Percentiles rank a stretch among this genome's conserved stretches.
Evolutionary conservation across 2,113 vertebrate species (phyloP).

Genomic region (Microcebus griseorufus): DNA sequence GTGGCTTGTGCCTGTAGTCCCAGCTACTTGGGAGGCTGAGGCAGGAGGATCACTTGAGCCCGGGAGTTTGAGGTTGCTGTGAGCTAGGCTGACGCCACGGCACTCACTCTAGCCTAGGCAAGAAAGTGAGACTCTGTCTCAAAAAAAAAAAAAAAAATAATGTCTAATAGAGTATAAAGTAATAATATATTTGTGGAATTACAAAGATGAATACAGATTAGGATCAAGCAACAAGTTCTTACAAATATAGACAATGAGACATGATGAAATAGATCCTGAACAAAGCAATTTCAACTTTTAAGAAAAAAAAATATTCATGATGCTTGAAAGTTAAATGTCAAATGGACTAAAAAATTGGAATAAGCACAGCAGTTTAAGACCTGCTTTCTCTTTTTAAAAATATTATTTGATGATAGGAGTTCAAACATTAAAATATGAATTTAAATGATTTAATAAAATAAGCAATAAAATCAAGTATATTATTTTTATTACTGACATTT

Average conservation of each 20-base stretch:
- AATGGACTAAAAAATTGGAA: not conserved
- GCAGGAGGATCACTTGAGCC: too few species aligned
- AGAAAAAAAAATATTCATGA: not conserved
- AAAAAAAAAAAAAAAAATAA: too few species aligned
- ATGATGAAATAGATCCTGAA: not conserved
- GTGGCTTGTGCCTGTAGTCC: too few species aligned
- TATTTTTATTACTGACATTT: not conserved
- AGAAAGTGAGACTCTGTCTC: too few species aligned
- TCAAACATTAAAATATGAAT: not conserved
- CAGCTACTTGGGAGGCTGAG: too few species aligned
- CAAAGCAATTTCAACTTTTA: not conserved
- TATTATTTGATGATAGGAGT: not conserved
- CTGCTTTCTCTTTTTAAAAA: not conserved
- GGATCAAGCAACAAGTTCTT: not conserved
- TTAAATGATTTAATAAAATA: not conserved
- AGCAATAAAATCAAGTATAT: not conserved
- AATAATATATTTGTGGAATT: too few species aligned
- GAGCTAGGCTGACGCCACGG: too few species aligned
- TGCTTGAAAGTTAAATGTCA: not conserved
- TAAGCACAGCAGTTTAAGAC: not conserved
- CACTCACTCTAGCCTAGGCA: too few species aligned
- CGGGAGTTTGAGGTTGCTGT: too few species aligned
- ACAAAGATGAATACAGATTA: not conserved
- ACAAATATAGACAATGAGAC: not conserved
- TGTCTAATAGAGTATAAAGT: too few species aligned